Conservation (phyloP, 2,888 invertebrate genomes). For the Trichogramma evanescens region DNA sequence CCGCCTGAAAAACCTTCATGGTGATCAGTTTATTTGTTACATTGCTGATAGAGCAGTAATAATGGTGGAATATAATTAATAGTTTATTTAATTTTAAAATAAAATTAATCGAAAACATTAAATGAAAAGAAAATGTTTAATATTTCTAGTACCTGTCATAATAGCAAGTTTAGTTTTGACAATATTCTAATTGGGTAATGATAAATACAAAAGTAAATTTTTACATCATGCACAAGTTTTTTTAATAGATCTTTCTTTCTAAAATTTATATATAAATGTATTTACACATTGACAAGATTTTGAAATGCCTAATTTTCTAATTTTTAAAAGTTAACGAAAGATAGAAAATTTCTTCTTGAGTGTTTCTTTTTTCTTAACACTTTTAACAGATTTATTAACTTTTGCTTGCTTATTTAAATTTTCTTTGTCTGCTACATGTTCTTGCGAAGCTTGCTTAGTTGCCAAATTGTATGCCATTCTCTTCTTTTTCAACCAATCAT, state of each 20-base stretch:
- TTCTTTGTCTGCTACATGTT: conserved; percentile 34
- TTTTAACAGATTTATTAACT: conserved; percentile 23
- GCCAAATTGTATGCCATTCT: conserved; percentile 36
- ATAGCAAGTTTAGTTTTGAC: no score
- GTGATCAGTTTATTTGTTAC: conserved; percentile 49
- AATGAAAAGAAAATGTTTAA: not conserved
- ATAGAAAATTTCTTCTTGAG: conserved; percentile 37
- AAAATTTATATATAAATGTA: conserved; percentile 1
- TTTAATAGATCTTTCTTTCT: conserved; percentile 8
- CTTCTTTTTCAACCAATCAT: conserved; percentile 40
- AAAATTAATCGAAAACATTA: conserved; percentile 6
- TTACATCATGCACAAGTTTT: not conserved
- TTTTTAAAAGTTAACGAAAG: conserved; percentile 30
- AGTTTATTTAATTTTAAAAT: conserved; percentile 15
- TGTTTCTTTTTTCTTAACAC: conserved; percentile 28
- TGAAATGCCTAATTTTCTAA: conserved; percentile 1
- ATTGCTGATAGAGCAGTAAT: not conserved
- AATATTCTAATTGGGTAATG: not conserved
- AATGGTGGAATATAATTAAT: not conserved
- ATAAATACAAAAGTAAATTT: not conserved
- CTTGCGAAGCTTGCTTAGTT: conserved; percentile 25
- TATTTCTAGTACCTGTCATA: not conserved
- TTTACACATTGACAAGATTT: not conserved
- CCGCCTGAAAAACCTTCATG: conserved; percentile 68
- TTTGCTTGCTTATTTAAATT: conserved; percentile 27